Base-by-base conservation (phyloP, 2,113 vertebrate genomes). In the Tiliqua scincoides region DNA sequence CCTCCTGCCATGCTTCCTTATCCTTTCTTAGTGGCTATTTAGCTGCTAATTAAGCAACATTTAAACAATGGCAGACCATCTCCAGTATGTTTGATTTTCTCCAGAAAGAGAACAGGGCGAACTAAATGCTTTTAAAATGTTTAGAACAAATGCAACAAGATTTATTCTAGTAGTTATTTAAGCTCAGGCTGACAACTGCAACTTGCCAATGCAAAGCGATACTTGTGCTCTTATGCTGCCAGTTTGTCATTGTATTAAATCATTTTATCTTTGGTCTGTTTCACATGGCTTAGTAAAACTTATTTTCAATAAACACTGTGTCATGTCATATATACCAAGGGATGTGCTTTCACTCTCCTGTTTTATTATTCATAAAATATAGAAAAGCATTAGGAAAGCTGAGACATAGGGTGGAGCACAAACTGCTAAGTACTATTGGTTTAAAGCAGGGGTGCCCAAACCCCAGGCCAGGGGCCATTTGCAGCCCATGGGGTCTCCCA, bases 201-300 rank as follows among this genome's bases (percentile, higher is more conserved):
- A 63, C 40, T 63, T 32, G n/a, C 9, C 27, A n/a, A 10, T 12
- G n/a, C 23, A 63, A 35, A 72, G 18, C 48, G 67, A 68, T 30
- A 30, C 65, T 1, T 17, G 23, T 20, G 43, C 43, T 59, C 27
- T 87, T 85, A 59, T 1, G 74, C 67, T 86, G 74, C 71, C 79
- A 20, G 17, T 0, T 25, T 10, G 57, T 80, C 15, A 23, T 6
- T 14, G 35, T 9, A 59, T 63, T 52, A 32, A 63, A 6, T 4
- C 11, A 21, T 62, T 27, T 43, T 70, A 35, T 32, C 25, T 72
- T 79, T 85, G 15, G 78, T 6, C 5, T 62, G 3, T 62, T 4
- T 0, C 0, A 0, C 40, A 0, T 35, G 0, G 0, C 2, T 85
- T 62, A 83, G 40, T 85, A 79, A 86, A 89, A 37, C 62, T n/a